phyloP scores from a whole-genome alignment of 2,797 vertebrate genomes.

The Moxostoma hubbsi region DNA sequence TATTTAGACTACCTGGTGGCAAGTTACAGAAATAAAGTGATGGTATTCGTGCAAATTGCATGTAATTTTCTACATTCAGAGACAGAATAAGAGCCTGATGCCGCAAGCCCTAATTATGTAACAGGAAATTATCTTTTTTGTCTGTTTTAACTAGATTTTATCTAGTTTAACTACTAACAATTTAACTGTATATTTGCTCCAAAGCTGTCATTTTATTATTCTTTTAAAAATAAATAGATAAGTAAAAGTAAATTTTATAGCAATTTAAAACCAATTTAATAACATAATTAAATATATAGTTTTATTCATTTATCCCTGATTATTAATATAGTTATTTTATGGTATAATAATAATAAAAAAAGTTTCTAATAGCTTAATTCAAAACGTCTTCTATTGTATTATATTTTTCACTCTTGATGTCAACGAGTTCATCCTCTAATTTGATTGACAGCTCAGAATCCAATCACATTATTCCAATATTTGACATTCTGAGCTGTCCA shows the following conservation, averaged over 20 bases:
- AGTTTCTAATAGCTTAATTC: neutral
- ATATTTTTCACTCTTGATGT: neutral
- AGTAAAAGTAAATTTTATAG: no score
- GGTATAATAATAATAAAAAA: no score
- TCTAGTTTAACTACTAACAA: no score
- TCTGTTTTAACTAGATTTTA: no score
- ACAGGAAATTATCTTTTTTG: neutral
- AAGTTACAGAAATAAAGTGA: neutral
- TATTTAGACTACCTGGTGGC: neutral
- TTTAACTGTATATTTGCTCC: no score
- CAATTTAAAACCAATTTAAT: no score
- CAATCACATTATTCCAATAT: slow-evolving; percentile 7
- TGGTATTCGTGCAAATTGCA: neutral
- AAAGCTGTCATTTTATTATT: no score
- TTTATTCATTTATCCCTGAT: no score
- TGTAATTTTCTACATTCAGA: neutral
- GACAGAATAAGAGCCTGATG: neutral
- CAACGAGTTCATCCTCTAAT: neutral
- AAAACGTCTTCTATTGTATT: neutral
- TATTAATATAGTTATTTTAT: no score
- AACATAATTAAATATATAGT: no score
- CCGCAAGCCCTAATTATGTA: neutral
- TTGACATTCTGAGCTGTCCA: neutral
- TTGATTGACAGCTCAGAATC: slow-evolving; percentile 22
- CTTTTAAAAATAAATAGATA: no score